phyloP scores from a whole-genome alignment of 2,113 vertebrate species.

The Vidua chalybeata region DNA sequence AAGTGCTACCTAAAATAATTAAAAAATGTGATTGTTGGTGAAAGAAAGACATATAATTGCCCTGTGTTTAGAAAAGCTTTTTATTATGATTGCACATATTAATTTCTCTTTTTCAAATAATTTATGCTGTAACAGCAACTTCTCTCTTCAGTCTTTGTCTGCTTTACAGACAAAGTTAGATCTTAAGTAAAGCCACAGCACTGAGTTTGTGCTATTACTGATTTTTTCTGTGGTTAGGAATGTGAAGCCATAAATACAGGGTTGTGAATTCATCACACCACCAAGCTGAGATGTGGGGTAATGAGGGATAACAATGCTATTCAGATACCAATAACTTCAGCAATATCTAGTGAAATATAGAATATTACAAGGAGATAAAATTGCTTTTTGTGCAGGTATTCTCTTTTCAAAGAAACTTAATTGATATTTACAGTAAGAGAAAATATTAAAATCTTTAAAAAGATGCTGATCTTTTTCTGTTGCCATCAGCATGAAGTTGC shows the following conservation, averaged over 20 bases:
- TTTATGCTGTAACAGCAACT: background rate
- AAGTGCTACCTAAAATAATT: background rate
- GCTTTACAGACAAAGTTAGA: background rate
- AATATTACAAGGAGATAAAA: background rate
- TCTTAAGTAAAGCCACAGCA: background rate
- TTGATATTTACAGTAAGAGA: background rate
- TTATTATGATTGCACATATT: background rate
- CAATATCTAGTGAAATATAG: background rate
- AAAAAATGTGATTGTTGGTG: background rate
- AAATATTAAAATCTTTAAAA: background rate
- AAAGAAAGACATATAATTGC: background rate
- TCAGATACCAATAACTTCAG: background rate
- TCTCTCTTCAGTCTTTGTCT: background rate
- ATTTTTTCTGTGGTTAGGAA: background rate
- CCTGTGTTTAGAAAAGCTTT: background rate
- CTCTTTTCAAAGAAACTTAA: background rate
- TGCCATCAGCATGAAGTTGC: background rate
- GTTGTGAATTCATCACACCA: background rate
- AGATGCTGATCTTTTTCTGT: background rate
- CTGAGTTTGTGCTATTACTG: background rate
- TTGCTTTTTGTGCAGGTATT: background rate
- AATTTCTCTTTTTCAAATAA: background rate
- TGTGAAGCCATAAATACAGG: background rate
- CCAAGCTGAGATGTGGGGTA: background rate
- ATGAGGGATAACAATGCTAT: conserved; percentile 23